Conservation (phyloP, 37 sponge, comb jelly and placozoan genomes). For the Petrosia ficiformis region DNA sequence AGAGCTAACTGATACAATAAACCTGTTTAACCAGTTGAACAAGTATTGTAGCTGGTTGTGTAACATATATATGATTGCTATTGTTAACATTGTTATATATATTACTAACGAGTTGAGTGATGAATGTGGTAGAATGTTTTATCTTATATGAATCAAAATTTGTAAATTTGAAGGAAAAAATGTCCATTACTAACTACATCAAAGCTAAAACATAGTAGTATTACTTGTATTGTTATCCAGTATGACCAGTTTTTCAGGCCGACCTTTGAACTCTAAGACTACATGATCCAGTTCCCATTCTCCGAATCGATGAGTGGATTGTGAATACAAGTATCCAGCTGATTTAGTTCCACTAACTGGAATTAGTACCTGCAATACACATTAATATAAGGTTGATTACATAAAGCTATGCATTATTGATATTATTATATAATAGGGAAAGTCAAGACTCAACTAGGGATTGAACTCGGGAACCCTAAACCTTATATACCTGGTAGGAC, state of each 20-base stretch:
- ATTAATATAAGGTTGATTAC: not conserved
- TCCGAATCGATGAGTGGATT: conserved; percentile 38
- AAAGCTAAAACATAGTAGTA: not conserved
- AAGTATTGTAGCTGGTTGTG: too few relatives aligned
- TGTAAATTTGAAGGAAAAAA: too few relatives aligned
- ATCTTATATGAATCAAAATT: not conserved
- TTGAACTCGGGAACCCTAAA: too few relatives aligned
- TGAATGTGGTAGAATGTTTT: not conserved
- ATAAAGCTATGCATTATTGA: not conserved
- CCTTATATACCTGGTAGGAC: too few relatives aligned
- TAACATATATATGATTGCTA: too few relatives aligned
- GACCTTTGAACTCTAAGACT: conserved; percentile 46
- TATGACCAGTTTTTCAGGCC: conserved; percentile 26
- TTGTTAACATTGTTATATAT: too few relatives aligned
- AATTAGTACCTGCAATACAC: conserved; percentile 74
- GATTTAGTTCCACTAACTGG: conserved; percentile 58
- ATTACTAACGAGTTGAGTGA: not conserved
- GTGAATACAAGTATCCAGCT: conserved; percentile 45
- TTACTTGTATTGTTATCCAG: not conserved
- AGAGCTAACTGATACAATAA: too few relatives aligned
- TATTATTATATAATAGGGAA: too few relatives aligned
- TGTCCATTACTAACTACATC: too few relatives aligned
- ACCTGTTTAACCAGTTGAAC: too few relatives aligned
- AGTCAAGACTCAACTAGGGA: too few relatives aligned
- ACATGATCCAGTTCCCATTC: conserved; percentile 51